Evolutionary conservation across 2,888 invertebrate genomes (phyloP), one percentile per base, ranked within the genome.

Genomic region (Proisotoma minuta): DNA sequence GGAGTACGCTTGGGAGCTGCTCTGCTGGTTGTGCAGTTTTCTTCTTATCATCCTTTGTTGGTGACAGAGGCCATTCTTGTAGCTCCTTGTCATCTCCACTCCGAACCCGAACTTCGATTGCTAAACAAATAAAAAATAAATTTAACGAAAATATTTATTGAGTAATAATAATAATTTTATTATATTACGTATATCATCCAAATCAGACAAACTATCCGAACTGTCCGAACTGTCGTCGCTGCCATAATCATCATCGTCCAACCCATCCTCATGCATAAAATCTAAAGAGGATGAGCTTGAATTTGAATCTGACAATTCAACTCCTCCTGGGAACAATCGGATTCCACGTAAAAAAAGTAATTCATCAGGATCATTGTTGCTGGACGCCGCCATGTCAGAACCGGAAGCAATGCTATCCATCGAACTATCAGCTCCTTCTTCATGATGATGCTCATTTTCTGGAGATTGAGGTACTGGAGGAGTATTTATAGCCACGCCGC

Each of bases 131-230:
- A 34, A 34, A 15, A 15, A 34, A 34, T 15, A 34, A 8, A 34
- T 34, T 8, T 15, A n/a, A 34, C 34, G 15, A 34, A 34, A 34
- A 34, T 34, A 34, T 10, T 8, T 34, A 34, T 34, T 15, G 34
- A 34, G 34, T 10, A 34, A 34, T 15, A 8, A 10, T 34, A 8
- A 8, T 34, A 34, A 8, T 34, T 34, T 8, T 34, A 15, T 15
- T 34, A 15, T 4, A 34, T 34, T 54, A 54, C 53, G 34, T 10
- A n/a, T 39, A 39, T 68, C 70, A 29, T 72, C 70, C 54, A 72
- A 66, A 60, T 72, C 72, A 23, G 68, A 68, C 12, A 66, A 61
- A 58, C 68, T 66, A 23, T 69, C 69, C 12, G 65, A 61, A 58
- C 68, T 66, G 57, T 71, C 71, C 0, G 68, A 70, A 23, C 65